These are phyloP conservation scores for Rotaria sp. DNA, from an alignment of 2,888 invertebrate species.

Conservation along the genomic window DNA sequence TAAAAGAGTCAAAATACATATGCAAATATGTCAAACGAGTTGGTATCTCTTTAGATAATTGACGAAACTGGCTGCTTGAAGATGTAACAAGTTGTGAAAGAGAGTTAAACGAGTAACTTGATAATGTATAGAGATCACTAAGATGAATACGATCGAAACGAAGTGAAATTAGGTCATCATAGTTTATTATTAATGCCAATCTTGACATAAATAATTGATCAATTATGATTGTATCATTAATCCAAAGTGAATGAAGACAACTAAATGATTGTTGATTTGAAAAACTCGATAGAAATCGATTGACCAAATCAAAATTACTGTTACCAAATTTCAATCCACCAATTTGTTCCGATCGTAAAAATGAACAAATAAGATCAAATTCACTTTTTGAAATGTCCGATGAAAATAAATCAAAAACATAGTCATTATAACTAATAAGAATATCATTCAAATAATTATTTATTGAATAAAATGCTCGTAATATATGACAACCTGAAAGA, in stretches of 20 bases:
- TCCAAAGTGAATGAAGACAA: too few relatives aligned
- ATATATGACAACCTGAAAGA: too few relatives aligned
- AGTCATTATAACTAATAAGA: background rate
- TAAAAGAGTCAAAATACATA: background rate
- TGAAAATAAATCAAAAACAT: background rate
- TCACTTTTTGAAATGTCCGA: background rate
- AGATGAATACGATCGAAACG: background rate
- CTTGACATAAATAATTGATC: background rate
- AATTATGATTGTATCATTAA: background rate
- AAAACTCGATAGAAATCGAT: too few relatives aligned
- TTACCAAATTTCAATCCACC: too few relatives aligned
- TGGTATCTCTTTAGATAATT: too few relatives aligned
- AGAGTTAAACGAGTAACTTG: background rate
- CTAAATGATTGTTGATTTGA: too few relatives aligned
- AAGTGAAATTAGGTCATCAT: background rate
- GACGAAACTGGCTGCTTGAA: too few relatives aligned
- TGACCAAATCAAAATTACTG: too few relatives aligned
- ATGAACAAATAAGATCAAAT: too few relatives aligned
- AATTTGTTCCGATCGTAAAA: too few relatives aligned
- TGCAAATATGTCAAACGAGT: too few relatives aligned
- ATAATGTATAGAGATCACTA: rapidly evolving
- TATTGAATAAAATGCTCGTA: background rate
- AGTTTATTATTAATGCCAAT: background rate
- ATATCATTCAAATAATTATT: background rate
- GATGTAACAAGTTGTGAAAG: too few relatives aligned